Conservation (phyloP, 1,140 invertebrate genomes). For the Aporrectodea caliginosa region DNA sequence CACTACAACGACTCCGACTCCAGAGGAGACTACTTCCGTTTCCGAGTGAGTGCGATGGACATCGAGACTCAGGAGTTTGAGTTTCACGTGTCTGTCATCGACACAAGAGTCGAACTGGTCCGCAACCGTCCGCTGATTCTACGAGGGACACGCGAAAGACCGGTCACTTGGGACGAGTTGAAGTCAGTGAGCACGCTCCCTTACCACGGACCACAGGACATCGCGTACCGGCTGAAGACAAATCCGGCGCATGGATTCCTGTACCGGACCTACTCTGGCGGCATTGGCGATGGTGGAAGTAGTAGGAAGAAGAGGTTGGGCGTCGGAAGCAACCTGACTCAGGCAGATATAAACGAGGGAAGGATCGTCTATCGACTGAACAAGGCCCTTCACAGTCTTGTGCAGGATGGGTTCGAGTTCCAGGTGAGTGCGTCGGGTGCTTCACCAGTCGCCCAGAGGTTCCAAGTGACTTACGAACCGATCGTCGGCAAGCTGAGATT, state of each 20-base stretch:
- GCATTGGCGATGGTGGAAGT: slow-evolving; percentile 2
- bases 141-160: slow-evolving; percentile 65
- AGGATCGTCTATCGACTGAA: slow-evolving; percentile 65
- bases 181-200: slow-evolving; percentile 56
- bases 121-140: slow-evolving; percentile 60
- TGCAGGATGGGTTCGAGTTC: slow-evolving; percentile 63
- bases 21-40: slow-evolving; percentile 69
- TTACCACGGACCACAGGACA: slow-evolving; percentile 59
- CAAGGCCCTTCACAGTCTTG: slow-evolving; percentile 69
- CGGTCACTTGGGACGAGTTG: slow-evolving; percentile 71
- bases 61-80: slow-evolving; percentile 67
- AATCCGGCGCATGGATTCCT: slow-evolving; percentile 61
- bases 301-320: slow-evolving; percentile 9
- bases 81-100: slow-evolving; percentile 78
- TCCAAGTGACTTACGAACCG: slow-evolving; percentile 62
- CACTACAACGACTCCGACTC: slow-evolving; percentile 56
- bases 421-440: slow-evolving; percentile 65
- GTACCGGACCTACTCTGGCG: neutral
- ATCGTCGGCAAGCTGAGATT: slow-evolving; percentile 53
- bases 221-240: slow-evolving; percentile 73
- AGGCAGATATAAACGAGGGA: slow-evolving; percentile 72
- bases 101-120: slow-evolving; percentile 62
- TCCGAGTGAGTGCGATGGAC: slow-evolving; percentile 65
- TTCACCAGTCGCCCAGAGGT: slow-evolving; percentile 39
- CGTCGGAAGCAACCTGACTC: slow-evolving; percentile 64